Base-by-base conservation (phyloP, 2,888 invertebrate species). In the Tupiocoris notatus region DNA sequence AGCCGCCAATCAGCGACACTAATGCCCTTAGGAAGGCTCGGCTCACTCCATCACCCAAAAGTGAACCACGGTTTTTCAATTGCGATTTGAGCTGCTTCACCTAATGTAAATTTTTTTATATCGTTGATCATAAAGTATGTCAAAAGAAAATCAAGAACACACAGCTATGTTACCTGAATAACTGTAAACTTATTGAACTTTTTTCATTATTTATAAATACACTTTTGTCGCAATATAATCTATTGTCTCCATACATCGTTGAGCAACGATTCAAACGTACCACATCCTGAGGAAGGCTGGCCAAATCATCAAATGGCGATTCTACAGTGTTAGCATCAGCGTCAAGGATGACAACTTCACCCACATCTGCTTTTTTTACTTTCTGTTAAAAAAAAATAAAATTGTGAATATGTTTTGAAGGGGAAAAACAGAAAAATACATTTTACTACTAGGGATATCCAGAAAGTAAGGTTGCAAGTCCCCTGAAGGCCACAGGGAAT, bases 1-100 rank as follows among this genome's bases (percentile, higher is more conserved):
- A 97, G 79, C 95, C 95, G 65, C 98, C 98, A 81, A 98, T 98
- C 75, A 98, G 87, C 84, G 94, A 92, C 12, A 98, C 98, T 80
- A 98, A 86, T 9, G 96, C 93, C 78, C 92, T 88, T 74, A 98
- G 87, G 85, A 98, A 98, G 63, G 96, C 94, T 82, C 95, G 89
- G 1, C 97, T 93, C 2, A 98, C 92, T 0, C 95, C 93, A 84
- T 98, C 98, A 0, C 97, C 97, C 77, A 94, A 86, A 76, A 91
- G 86, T 68, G 90, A 90, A 80, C 93, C 89, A 81, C 90, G 88
- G 83, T 90, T 90, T 82, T 91, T 90, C 82, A 95, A 86, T 78
- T 92, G 90, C 82, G 90, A 89, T 83, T 90, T 91, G 83, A 95
- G 86, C 82, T 88, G 90, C 66, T 88, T 86, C 78, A 92, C 88